These are phyloP conservation scores for Mormyrus proboscirostris DNA, from an alignment of 2,797 vertebrate genomes.

Conservation along the genomic window DNA sequence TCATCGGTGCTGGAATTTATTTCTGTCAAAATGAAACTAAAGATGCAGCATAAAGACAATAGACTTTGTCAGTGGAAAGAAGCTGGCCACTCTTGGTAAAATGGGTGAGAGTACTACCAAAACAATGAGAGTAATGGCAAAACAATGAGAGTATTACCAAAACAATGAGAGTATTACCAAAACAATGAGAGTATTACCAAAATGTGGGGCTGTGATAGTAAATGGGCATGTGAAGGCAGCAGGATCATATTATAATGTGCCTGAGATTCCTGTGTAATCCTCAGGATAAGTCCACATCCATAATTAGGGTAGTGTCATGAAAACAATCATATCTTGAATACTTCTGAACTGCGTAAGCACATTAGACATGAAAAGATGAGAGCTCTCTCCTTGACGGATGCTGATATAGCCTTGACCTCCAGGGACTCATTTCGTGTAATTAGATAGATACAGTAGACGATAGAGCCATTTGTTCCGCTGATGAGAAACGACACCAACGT, in stretches of 20 bases:
- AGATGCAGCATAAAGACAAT: background rate
- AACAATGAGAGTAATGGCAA: background rate
- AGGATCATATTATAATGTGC: background rate
- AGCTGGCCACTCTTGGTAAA: background rate
- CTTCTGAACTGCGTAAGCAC: background rate
- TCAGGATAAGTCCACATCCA: background rate
- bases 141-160: background rate
- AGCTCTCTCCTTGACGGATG: background rate
- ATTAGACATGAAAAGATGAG: background rate
- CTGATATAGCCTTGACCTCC: background rate
- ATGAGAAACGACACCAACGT: background rate
- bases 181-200: background rate
- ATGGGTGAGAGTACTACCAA: background rate
- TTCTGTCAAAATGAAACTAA: background rate
- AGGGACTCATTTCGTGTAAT: conserved; percentile 8
- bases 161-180: background rate
- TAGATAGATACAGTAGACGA: background rate
- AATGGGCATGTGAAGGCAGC: background rate
- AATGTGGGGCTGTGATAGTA: background rate
- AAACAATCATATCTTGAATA: background rate
- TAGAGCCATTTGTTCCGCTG: background rate
- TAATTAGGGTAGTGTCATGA: background rate
- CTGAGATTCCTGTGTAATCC: background rate
- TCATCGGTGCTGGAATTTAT: background rate
- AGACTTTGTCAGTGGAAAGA: background rate